Base-by-base conservation (phyloP, 2,888 invertebrate genomes). In the Vannuccia rotundouncinata region DNA sequence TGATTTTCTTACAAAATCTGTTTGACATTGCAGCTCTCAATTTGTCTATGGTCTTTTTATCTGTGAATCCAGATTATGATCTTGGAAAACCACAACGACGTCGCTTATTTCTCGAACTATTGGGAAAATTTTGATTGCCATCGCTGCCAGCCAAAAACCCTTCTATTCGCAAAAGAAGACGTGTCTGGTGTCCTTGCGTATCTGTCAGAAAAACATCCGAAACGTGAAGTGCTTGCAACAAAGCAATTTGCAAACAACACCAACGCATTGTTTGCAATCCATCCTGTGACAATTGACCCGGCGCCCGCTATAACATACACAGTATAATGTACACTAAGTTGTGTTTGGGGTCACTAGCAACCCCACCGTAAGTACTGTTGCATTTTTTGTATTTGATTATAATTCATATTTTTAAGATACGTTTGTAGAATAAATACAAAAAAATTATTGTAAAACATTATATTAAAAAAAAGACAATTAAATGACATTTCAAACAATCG, bases 1-100 rank as follows among this genome's bases (percentile, higher is more conserved):
- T 74, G 1, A 45, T 77, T 22, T 77, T 66, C 59, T 74, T 78
- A n/a, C 59, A 66, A 25, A n/a, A 13, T 73, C 25, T 78, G 1
- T 1, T 78, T 27, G 78, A 78, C 10, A 78, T 66, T 28, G 78
- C 78, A 66, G 78, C 59, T 74, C 22, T 59, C 25, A 78, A 78
- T 29, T 45, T 27, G 1, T 78, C 28, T 59, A 29, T 59, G 10
- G 27, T 10, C 74, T 17, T 73, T 27, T 73, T 73, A 13, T 73
- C 2, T 73, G 74, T 22, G 74, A 27, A 28, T 27, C 74, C 74
- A 13, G 5, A 73, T 25, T 73, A 27, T 22, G 27, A 27, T 22
- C 5, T 22, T 2, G 27, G 22, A 73, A 73, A 28, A 73, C 29
- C 74, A 28, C 74, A 73, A 27, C 10, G 10, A 13, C 27, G 10